These are phyloP conservation scores for Chrysodeixis includens DNA, from an alignment of 2,888 invertebrate genomes.

Conservation along the genomic window DNA sequence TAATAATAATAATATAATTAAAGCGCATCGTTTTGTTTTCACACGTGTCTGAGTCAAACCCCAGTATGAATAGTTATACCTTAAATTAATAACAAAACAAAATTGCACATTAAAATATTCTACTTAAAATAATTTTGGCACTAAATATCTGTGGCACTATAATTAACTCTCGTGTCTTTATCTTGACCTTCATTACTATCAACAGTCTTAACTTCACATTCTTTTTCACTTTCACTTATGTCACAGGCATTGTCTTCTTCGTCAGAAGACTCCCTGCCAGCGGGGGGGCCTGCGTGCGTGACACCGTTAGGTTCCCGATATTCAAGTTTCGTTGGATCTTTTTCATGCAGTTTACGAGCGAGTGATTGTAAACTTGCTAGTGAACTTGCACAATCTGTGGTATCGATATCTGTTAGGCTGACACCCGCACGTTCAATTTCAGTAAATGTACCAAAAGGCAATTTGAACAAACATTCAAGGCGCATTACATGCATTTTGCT, in stretches of 20 bases:
- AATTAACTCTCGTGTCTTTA: slow-evolving; percentile 84
- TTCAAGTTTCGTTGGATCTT: slow-evolving; percentile 94
- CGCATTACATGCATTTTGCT: slow-evolving; percentile 99
- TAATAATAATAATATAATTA: slow-evolving; percentile 79
- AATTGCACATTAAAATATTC: slow-evolving; percentile 88
- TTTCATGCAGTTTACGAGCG: slow-evolving; percentile 94
- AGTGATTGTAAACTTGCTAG: slow-evolving; percentile 95
- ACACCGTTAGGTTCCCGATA: slow-evolving; percentile 88
- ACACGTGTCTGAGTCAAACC: slow-evolving; percentile 80
- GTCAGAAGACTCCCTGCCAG: slow-evolving; percentile 87
- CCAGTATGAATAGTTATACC: slow-evolving; percentile 82
- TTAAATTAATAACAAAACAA: slow-evolving; percentile 85
- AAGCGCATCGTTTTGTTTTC: slow-evolving; percentile 87
- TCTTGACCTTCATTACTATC: slow-evolving; percentile 82
- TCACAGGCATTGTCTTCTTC: slow-evolving; percentile 85
- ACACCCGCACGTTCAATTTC: slow-evolving; percentile 97
- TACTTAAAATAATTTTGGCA: slow-evolving; percentile 90
- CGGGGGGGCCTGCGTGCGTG: slow-evolving; percentile 68
- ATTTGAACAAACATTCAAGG: slow-evolving; percentile 96
- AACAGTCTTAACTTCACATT: slow-evolving; percentile 83
- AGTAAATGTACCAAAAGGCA: slow-evolving; percentile 98
- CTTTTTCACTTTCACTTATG: slow-evolving; percentile 83
- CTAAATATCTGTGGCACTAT: slow-evolving; percentile 91
- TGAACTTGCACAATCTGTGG: slow-evolving; percentile 98
- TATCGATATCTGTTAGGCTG: slow-evolving; percentile 98